A percentile compares a stretch with the other conserved stretches of the same genome.
phyloP scores from a whole-genome alignment of 1,140 invertebrate genomes.

The Eriocheir sinensis region DNA sequence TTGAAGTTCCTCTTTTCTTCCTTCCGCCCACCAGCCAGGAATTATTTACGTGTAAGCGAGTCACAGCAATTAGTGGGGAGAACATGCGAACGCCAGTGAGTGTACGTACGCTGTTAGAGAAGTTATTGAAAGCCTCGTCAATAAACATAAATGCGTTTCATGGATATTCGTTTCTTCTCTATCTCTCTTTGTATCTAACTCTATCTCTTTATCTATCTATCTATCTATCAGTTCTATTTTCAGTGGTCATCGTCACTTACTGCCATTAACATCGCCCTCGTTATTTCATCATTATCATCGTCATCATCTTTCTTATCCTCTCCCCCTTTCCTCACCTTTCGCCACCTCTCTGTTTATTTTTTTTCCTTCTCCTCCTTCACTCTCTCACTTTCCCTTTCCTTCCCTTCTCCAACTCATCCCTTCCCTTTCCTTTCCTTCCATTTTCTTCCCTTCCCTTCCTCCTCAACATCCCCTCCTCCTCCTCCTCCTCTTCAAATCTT shows the following conservation, averaged over 20 bases:
- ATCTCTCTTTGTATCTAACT: not conserved
- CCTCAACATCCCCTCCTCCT: not conserved
- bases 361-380: not conserved
- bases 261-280: not conserved
- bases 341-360: not conserved
- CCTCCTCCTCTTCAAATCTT: not conserved
- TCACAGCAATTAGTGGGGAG: no score
- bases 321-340: not conserved
- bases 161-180: not conserved
- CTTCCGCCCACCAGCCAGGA: no score
- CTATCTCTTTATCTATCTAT: not conserved
- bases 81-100: no score
- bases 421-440: not conserved
- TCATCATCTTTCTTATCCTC: not conserved
- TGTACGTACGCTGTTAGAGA: no score
- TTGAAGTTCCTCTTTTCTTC: no score
- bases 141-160: slow-evolving; percentile 13
- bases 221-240: not conserved
- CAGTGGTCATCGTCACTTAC: not conserved
- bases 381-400: not conserved
- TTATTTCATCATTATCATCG: not conserved
- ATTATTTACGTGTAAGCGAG: no score
- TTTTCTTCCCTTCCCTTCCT: not conserved
- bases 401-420: not conserved
- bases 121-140: not conserved